Base-by-base conservation (phyloP, 2,113 vertebrate species). In the Phocoena sinus region DNA sequence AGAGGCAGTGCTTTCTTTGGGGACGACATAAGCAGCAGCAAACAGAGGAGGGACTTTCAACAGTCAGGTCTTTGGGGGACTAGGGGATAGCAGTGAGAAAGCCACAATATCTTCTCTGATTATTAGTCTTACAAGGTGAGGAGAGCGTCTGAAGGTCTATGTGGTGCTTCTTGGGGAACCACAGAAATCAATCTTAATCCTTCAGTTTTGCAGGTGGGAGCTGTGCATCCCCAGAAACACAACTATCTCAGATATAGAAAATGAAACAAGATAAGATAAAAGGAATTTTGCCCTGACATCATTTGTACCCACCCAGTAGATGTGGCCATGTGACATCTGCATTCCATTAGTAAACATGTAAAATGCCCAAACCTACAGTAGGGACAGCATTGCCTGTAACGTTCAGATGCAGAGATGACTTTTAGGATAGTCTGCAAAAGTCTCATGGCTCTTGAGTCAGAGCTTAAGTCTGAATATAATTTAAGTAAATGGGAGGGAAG, bases 311-410 rank as follows among this genome's bases (percentile, higher is more conserved):
- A 44, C 6, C 13, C 8, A 41, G 53, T 3, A 28, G 53, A 28
- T 41, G 0, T 0, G 13, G 21, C 23, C 15, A 8, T 4, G 5
- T 70, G 47, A 73, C 12, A n/a, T 1, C 13, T 44, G 6, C 1
- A n/a, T 65, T 62, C n/a, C 1, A 44, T 20, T 3, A 44, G 73
- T 6, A 58, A 58, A 56, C 13, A 18, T 3, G 0, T 11, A 56
- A 38, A 77, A 77, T 15, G 9, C 18, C 63, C 70, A 44, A 14
- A 9, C 41, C 6, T 5, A 17, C 1, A 5, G 26, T 6, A 21
- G 18, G 25, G 28, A 38, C 1, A 17, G 8, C 15, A 1, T 10
- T 44, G 21, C 2, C 38, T 3, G 47, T 68, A 68, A 44, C 0
- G 8, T 10, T 80, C 58, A 76, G 50, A 53, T 14, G 71, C 50